These are phyloP conservation scores for Cercopithecus diana DNA, from an alignment of 2,797 vertebrate genomes.

Conservation along the genomic window DNA sequence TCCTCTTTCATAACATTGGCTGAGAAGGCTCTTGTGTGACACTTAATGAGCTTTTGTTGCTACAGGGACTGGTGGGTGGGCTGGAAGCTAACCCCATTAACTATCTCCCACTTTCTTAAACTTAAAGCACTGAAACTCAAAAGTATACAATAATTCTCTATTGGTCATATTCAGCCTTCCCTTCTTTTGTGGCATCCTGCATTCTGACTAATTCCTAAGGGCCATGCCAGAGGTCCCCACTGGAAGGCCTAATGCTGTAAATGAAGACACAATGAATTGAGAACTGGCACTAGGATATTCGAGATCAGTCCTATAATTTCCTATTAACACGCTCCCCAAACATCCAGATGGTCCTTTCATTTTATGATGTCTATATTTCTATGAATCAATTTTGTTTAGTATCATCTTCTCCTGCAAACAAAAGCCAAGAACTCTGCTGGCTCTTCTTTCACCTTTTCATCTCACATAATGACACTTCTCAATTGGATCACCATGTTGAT, in stretches of 20 bases:
- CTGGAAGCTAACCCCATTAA: background rate
- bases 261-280: background rate
- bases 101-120: background rate
- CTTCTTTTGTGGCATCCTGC: background rate
- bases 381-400: background rate
- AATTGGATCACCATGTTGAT: background rate
- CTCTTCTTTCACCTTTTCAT: background rate
- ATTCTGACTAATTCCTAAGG: constrained; percentile 6
- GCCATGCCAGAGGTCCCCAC: background rate
- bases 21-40: background rate
- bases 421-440: background rate
- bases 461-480: background rate
- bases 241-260: background rate
- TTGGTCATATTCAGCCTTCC: background rate
- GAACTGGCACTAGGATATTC: background rate
- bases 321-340: background rate
- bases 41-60: background rate
- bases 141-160: background rate
- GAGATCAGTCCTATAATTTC: background rate
- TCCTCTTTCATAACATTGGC: background rate
- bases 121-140: background rate
- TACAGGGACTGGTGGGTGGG: background rate
- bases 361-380: background rate
- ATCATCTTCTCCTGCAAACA: background rate
- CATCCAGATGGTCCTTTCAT: background rate